A percentile compares a stretch with the other conserved stretches of the same genome.
These are phyloP conservation scores for Hippolais icterina DNA, from an alignment of 2,113 vertebrate genomes.

Conservation along the genomic window DNA sequence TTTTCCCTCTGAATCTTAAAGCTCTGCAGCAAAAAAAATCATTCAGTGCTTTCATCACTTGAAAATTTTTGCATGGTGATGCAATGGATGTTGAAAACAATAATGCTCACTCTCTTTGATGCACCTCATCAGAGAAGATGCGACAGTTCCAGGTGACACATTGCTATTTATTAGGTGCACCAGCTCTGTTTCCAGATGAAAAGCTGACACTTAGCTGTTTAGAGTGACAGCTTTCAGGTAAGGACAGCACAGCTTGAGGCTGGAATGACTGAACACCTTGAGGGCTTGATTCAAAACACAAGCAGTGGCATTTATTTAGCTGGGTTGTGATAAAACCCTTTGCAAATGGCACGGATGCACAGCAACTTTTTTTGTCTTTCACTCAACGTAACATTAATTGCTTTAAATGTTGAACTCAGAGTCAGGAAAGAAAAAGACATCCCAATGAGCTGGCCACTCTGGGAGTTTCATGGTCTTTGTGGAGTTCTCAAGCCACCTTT, in stretches of 20 bases:
- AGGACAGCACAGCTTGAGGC: not conserved
- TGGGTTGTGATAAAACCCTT: not conserved
- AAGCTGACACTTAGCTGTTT: not conserved
- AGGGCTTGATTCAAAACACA: not conserved
- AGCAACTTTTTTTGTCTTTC: not conserved
- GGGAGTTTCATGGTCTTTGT: not conserved
- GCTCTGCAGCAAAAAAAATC: not conserved
- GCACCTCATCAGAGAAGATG: not conserved
- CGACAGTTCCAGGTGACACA: not conserved
- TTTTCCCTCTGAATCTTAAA: not conserved
- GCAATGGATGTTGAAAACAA: not conserved
- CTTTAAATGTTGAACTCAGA: not conserved
- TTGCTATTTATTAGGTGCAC: not conserved
- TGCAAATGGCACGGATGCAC: rapidly evolving
- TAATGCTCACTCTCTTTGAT: not conserved
- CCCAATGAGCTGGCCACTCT: not conserved
- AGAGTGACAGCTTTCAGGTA: not conserved
- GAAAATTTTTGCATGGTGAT: not conserved
- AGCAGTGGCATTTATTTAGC: not conserved
- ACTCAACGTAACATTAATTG: not conserved
- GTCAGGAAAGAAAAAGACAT: not conserved
- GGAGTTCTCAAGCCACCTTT: not conserved
- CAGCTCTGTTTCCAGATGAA: not conserved
- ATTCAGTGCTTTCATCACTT: not conserved
- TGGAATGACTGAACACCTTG: not conserved